Evolutionary conservation across 2,113 vertebrate species (phyloP).

Genomic region (Bombycilla garrulus): DNA sequence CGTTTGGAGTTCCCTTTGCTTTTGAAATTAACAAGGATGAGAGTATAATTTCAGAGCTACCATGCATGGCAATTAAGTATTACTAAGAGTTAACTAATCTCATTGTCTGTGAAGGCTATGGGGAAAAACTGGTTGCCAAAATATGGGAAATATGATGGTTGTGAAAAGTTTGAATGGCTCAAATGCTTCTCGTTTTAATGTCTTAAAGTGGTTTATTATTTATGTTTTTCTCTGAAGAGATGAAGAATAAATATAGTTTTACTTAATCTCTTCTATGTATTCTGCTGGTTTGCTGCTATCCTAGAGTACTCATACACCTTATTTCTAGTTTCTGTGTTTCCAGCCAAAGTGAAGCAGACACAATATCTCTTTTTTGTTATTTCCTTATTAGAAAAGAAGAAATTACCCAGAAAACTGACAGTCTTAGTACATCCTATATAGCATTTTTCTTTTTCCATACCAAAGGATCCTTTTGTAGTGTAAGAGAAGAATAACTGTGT

Average conservation of each 20-base stretch:
- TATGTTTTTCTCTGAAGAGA: background rate
- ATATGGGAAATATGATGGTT: background rate
- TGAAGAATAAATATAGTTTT: background rate
- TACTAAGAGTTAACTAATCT: background rate
- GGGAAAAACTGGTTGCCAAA: background rate
- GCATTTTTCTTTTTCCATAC: background rate
- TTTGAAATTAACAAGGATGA: background rate
- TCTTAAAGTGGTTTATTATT: background rate
- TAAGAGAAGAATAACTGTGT: background rate
- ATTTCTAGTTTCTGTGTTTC: background rate
- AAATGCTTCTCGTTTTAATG: background rate
- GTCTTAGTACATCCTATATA: background rate
- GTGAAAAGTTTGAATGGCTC: background rate
- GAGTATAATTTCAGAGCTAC: background rate
- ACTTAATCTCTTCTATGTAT: background rate
- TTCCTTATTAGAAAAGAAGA: background rate
- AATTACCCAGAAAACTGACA: background rate
- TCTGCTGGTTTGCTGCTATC: background rate
- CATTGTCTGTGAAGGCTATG: background rate
- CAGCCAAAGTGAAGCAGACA: background rate
- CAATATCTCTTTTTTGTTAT: background rate
- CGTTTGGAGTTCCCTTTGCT: background rate
- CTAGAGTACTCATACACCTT: background rate
- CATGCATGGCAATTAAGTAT: background rate
- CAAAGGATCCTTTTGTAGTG: background rate